Base-by-base conservation (phyloP, 2,888 invertebrate genomes). In the Agelastica alni region DNA sequence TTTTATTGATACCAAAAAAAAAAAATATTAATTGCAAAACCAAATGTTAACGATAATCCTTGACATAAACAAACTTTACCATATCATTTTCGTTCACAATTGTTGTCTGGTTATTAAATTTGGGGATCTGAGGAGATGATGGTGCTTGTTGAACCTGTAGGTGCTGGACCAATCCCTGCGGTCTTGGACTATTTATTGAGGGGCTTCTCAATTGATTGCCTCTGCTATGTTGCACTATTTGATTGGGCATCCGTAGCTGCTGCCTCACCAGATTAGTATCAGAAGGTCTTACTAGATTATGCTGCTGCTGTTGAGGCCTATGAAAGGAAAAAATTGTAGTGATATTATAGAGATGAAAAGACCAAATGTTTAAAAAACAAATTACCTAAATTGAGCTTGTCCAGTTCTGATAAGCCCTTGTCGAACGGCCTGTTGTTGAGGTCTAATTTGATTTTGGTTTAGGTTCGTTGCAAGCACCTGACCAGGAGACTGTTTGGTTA, bases 1-100 rank as follows among this genome's bases (percentile, higher is more conserved):
- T n/a, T n/a, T n/a, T n/a, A n/a, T n/a, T n/a, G n/a, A 26, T 32
- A 26, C 31, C 3, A 41, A 22, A 13, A 31, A 45, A 22, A 13
- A 18, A 16, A 16, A 12, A n/a, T 32, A 3, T 34, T 5, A 28
- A 37, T 17, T 5, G 4, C 5, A 4, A 28, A 18, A 7, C 9
- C 17, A n/a, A n/a, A n/a, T n/a, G n/a, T n/a, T n/a, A n/a, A n/a
- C n/a, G n/a, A n/a, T n/a, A n/a, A n/a, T n/a, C n/a, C n/a, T n/a
- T n/a, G n/a, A n/a, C n/a, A n/a, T n/a, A n/a, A 47, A 9, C 17
- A 20, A 41, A 7, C 51, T 48, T 57, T 56, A 61, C 61, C 26
- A 43, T 49, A 31, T 61, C 59, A 32, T 30, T 36, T 39, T 52
- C 47, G 5, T 59, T 56, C 20, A 46, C 12, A 28, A 51, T 54